Conservation (phyloP, 35 echinoderm and acorn worm species). For the Heliocidaris tuberculata region DNA sequence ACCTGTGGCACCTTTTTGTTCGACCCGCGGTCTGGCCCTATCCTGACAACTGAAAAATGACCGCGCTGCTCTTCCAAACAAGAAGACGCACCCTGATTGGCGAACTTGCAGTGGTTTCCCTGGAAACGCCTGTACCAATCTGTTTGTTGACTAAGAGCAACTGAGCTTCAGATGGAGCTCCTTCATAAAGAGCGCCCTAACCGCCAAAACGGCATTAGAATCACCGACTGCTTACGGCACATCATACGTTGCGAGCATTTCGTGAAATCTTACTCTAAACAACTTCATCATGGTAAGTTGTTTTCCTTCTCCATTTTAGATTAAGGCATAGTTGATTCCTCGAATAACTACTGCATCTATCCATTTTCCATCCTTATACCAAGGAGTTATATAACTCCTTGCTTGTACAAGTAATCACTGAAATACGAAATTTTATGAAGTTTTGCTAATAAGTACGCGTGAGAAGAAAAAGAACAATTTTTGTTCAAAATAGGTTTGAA, state of each 20-base stretch:
- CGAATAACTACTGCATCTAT: too few species aligned
- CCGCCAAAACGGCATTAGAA: not conserved
- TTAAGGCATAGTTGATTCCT: too few species aligned
- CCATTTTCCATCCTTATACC: too few species aligned
- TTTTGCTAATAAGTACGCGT: too few species aligned
- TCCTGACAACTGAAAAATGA: not conserved
- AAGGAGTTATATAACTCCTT: too few species aligned
- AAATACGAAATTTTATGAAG: too few species aligned
- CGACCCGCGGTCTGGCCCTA: not conserved
- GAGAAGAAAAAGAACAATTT: too few species aligned
- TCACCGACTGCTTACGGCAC: not conserved
- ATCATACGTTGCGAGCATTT: slow-evolving; percentile 9
- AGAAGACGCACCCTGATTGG: not conserved
- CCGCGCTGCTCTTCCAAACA: not conserved
- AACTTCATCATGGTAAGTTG: not conserved
- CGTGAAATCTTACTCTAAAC: not conserved
- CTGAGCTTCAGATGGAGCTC: not conserved
- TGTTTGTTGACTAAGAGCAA: not conserved
- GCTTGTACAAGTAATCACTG: too few species aligned
- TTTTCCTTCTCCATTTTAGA: not conserved
- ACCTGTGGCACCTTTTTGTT: not conserved
- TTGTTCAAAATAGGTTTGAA: too few species aligned
- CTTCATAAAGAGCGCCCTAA: not conserved
- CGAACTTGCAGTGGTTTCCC: not conserved
- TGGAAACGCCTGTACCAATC: not conserved